phyloP scores from a whole-genome alignment of 2,888 invertebrate species.

The Noctua janthe region DNA sequence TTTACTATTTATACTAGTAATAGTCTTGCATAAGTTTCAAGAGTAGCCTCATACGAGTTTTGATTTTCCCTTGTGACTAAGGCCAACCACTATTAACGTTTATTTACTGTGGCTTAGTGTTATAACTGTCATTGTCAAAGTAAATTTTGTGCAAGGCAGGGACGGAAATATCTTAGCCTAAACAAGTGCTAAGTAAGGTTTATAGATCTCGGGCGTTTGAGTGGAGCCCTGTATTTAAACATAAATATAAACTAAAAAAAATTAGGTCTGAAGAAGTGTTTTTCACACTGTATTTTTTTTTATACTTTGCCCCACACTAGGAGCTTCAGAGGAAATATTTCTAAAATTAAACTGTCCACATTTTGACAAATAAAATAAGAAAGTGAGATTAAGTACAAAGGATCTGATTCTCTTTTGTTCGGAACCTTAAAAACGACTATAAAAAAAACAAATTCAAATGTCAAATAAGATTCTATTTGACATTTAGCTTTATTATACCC shows the following conservation, averaged over 20 bases:
- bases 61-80: background rate
- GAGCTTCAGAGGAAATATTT: background rate
- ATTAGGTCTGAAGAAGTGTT: background rate
- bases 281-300: background rate
- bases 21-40: background rate
- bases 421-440: background rate
- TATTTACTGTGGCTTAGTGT: background rate
- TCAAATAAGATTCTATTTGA: slow-evolving; percentile 8
- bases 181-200: background rate
- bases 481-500: background rate
- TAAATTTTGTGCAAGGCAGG: background rate
- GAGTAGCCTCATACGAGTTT: background rate
- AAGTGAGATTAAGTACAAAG: background rate
- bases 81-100: background rate
- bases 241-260: background rate
- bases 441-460: slow-evolving; percentile 29
- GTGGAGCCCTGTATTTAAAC: background rate
- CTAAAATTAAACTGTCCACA: background rate
- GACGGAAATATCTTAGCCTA: background rate
- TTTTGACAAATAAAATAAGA: background rate
- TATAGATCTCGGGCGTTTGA: background rate
- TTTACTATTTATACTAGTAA: background rate
- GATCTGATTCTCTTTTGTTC: background rate
- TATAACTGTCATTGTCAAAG: background rate
- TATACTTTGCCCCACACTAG: background rate